These are phyloP conservation scores for Drosophila kanapiae DNA, from an alignment of 1,140 invertebrate species.

Conservation along the genomic window DNA sequence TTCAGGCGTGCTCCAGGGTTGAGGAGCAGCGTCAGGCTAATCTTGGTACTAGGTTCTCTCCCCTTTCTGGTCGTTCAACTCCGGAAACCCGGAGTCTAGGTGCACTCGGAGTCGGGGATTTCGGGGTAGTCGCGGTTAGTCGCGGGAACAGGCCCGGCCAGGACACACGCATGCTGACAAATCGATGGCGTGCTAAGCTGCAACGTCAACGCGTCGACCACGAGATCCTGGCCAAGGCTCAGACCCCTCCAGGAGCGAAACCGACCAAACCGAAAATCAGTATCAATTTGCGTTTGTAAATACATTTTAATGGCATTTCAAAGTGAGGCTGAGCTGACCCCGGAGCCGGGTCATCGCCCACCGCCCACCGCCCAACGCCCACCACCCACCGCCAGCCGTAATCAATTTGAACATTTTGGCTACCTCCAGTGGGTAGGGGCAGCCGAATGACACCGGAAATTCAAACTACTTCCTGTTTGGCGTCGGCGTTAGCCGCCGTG, in stretches of 20 bases:
- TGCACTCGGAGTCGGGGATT: background rate
- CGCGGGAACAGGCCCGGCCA: background rate
- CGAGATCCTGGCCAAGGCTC: slow-evolving; percentile 1
- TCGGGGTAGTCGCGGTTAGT: slow-evolving; percentile 4
- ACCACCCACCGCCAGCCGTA: slow-evolving; percentile 38
- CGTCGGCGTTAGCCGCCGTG: slow-evolving; percentile 57
- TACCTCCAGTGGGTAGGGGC: background rate
- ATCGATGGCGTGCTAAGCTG: slow-evolving; percentile 61
- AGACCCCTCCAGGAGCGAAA: background rate
- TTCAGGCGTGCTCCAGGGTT: background rate
- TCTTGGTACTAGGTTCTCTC: background rate
- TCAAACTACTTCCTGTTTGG: slow-evolving; percentile 82
- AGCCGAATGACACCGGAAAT: slow-evolving; percentile 78
- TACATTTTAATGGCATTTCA: slow-evolving; percentile 84
- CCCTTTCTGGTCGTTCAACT: slow-evolving; percentile 16
- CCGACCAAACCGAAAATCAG: slow-evolving; percentile 65
- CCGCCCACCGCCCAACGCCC: background rate
- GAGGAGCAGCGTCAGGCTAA: background rate
- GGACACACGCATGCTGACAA: slow-evolving; percentile 37
- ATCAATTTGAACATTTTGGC: slow-evolving; percentile 78
- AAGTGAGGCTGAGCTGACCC: slow-evolving; percentile 68
- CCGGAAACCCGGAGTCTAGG: slow-evolving; percentile 1
- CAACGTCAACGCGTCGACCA: slow-evolving; percentile 66
- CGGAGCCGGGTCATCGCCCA: background rate
- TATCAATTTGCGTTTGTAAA: slow-evolving; percentile 84